Conservation (phyloP, 2,113 vertebrate genomes). For the Willisornis vidua region DNA sequence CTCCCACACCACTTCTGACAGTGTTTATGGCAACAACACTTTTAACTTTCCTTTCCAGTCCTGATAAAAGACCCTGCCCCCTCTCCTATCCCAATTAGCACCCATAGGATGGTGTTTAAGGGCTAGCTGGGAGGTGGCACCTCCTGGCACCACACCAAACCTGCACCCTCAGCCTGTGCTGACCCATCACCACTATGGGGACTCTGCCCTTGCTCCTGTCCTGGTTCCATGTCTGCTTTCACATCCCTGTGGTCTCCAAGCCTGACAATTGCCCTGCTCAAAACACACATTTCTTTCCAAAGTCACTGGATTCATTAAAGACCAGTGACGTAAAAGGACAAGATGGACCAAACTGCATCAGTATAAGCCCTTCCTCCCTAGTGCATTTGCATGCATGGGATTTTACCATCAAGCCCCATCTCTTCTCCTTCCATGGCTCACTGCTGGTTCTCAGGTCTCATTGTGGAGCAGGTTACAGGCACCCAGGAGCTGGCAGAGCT, state of each 20-base stretch:
- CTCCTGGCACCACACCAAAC: background rate
- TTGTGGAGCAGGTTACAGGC: background rate
- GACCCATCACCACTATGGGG: background rate
- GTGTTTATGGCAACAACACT: background rate
- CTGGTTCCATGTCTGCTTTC: background rate
- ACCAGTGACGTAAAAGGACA: background rate
- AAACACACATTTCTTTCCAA: background rate
- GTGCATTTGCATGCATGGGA: no score
- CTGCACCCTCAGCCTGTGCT: background rate
- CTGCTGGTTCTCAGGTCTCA: background rate
- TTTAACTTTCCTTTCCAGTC: background rate
- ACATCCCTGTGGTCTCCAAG: background rate
- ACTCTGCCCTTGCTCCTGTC: background rate
- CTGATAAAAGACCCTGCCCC: fast-evolving
- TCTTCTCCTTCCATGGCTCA: background rate
- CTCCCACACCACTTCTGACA: background rate
- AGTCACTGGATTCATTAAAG: background rate
- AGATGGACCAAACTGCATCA: background rate
- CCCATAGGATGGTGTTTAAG: no score
- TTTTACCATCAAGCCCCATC: background rate
- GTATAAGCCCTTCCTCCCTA: background rate
- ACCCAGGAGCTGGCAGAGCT: background rate
- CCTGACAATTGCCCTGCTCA: background rate
- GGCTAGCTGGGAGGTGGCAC: background rate
- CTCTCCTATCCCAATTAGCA: background rate